These are phyloP conservation scores for Epinotia brunnichana DNA, from an alignment of 2,888 invertebrate genomes.

Conservation along the genomic window DNA sequence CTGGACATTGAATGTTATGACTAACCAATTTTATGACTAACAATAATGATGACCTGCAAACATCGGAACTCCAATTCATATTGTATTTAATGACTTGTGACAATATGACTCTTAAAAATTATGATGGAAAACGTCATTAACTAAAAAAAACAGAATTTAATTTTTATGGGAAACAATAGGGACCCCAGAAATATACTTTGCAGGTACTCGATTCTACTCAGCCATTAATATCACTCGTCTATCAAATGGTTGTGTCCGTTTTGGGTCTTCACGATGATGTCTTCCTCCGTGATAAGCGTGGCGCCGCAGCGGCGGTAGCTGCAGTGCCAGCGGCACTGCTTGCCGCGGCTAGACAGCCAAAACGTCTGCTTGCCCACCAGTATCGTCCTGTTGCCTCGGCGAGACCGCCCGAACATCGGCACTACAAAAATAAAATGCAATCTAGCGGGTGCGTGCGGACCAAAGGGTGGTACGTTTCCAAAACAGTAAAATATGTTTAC, in stretches of 20 bases:
- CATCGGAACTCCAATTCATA: too few relatives aligned
- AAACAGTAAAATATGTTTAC: background rate
- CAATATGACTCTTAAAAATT: too few relatives aligned
- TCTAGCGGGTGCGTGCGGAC: background rate
- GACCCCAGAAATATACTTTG: too few relatives aligned
- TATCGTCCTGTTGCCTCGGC: background rate
- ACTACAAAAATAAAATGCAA: background rate
- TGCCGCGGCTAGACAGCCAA: background rate
- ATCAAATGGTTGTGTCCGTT: constrained; percentile 53
- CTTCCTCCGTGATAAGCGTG: background rate
- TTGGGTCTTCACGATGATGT: background rate
- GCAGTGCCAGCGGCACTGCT: constrained; percentile 3
- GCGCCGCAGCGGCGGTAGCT: background rate
- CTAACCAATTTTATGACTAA: too few relatives aligned
- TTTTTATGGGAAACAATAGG: too few relatives aligned
- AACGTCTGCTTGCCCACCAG: constrained; percentile 1
- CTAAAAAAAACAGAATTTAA: too few relatives aligned
- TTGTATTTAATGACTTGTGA: too few relatives aligned
- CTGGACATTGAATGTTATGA: too few relatives aligned
- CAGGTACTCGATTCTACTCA: too few relatives aligned
- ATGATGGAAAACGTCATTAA: too few relatives aligned
- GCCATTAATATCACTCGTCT: background rate
- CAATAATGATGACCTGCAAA: too few relatives aligned
- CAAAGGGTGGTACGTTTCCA: background rate
- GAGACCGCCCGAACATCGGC: background rate